phyloP scores from a whole-genome alignment of 2,113 vertebrate genomes.

The Rhodinocichla rosea region DNA sequence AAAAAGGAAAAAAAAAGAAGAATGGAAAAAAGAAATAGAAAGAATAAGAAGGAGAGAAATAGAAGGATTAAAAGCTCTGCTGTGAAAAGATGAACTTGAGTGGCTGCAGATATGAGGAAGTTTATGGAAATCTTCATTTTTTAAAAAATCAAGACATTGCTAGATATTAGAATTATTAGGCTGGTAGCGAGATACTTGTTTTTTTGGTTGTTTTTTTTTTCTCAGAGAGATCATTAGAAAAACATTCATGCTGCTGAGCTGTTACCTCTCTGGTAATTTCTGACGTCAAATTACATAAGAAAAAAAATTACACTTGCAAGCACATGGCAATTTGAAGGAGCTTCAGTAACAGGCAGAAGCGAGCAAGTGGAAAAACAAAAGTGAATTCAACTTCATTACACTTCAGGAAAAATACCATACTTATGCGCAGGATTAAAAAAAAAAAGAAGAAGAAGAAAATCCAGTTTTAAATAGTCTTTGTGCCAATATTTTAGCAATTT shows the following conservation, averaged over 20 bases:
- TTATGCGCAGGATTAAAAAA: not conserved
- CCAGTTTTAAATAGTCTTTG: constrained; percentile 51
- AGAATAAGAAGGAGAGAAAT: not conserved
- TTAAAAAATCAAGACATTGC: not conserved
- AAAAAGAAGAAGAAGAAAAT: not conserved
- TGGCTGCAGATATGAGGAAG: not conserved
- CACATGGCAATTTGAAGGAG: not conserved
- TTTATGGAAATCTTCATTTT: not conserved
- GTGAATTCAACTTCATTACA: constrained; percentile 61
- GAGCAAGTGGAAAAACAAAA: constrained; percentile 33
- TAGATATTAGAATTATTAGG: constrained; percentile 56
- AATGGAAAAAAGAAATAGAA: not conserved
- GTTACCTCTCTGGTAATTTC: constrained; percentile 53
- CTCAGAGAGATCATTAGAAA: constrained; percentile 60
- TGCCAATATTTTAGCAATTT: constrained; percentile 45
- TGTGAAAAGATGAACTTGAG: constrained; percentile 38
- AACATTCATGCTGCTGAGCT: constrained; percentile 45
- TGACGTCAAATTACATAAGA: constrained; percentile 66
- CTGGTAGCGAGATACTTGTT: not conserved
- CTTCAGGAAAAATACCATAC: not conserved
- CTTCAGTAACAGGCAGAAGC: constrained; percentile 18
- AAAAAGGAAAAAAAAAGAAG: not conserved
- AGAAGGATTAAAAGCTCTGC: not conserved
- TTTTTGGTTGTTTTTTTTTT: not conserved
- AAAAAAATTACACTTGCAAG: constrained; percentile 54